Evolutionary conservation across 1,140 invertebrate genomes (phyloP), one percentile per base, ranked within the genome.

Genomic region (Spodoptera litura): DNA sequence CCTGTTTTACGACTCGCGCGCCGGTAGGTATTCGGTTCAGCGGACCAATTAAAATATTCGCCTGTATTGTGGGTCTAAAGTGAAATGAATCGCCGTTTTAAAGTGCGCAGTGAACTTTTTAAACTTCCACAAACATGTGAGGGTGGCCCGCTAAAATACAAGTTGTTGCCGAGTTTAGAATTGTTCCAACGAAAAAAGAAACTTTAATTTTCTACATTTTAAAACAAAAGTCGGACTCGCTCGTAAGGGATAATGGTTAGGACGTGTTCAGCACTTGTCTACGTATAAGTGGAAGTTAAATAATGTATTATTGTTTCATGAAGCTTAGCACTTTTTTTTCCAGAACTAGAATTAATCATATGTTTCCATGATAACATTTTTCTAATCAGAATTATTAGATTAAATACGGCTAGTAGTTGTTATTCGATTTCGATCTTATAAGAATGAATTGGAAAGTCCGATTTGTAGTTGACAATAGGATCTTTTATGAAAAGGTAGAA

Each of bases 121-220:
- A 86, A 93, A 93, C 83, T 93, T 90, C 89, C 87, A 80, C 88
- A 92, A 93, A 89, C 92, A 91, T 92, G 91, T 88, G 88, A 91
- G 90, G 88, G 90, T 78, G 86, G 58, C 51, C 80, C 79, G 87
- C 88, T 93, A 93, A 93, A 93, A 93, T 84, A 91, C 85, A 93
- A 93, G 92, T 93, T 93, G 89, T 82, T 79, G 64, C 59, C 85
- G 89, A 92, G 89, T 91, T 93, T 92, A 89, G 91, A 92, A 93
- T 91, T 92, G 91, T 89, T 91, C 68, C 82, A 83, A 85, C 86
- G 86, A 88, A 92, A 93, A 93, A 93, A 92, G 88, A 86, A 93
- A 93, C 83, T 93, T 93, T 90, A 92, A 92, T 93, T 93, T 91
- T 88, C 83, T 89, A 92, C 90, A 87, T 90, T 93, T 91, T 92